Evolutionary conservation across 1,140 invertebrate species (phyloP).

Genomic region (Mylabris phalerata): DNA sequence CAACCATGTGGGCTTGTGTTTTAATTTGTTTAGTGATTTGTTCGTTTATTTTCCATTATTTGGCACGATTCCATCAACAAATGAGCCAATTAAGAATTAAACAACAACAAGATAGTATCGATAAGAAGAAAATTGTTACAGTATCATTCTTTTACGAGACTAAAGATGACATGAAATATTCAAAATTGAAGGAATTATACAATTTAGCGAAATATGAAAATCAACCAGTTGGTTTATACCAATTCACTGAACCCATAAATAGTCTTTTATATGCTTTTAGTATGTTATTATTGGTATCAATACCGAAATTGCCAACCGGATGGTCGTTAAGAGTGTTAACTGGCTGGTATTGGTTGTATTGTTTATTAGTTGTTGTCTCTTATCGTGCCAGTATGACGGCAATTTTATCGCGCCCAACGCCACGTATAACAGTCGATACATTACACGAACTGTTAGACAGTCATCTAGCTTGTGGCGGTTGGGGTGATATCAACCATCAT

Average conservation of each 20-base stretch:
- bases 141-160: conserved; percentile 23
- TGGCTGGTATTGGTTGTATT: conserved; percentile 81
- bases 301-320: conserved; percentile 64
- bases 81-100: conserved; percentile 10
- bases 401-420: conserved; percentile 66
- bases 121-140: conserved; percentile 25
- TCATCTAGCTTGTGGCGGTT: conserved; percentile 57
- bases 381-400: conserved; percentile 79
- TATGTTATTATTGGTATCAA: conserved; percentile 68
- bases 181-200: conserved; percentile 31
- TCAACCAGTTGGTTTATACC: conserved; percentile 50
- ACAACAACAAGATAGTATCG: background rate
- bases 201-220: conserved; percentile 16
- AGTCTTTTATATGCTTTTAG: conserved; percentile 71
- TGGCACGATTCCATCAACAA: conserved; percentile 32
- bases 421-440: conserved; percentile 67
- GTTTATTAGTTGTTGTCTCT: conserved; percentile 65
- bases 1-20: conserved; percentile 33
- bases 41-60: conserved; percentile 27
- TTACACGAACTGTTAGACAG: conserved; percentile 58
- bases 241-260: conserved; percentile 63
- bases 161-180: conserved; percentile 40
- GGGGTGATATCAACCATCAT: conserved; percentile 58
- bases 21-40: conserved; percentile 28
- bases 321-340: conserved; percentile 72